Base-by-base conservation (phyloP, 2,113 vertebrate genomes). In the Festucalex cinctus region DNA sequence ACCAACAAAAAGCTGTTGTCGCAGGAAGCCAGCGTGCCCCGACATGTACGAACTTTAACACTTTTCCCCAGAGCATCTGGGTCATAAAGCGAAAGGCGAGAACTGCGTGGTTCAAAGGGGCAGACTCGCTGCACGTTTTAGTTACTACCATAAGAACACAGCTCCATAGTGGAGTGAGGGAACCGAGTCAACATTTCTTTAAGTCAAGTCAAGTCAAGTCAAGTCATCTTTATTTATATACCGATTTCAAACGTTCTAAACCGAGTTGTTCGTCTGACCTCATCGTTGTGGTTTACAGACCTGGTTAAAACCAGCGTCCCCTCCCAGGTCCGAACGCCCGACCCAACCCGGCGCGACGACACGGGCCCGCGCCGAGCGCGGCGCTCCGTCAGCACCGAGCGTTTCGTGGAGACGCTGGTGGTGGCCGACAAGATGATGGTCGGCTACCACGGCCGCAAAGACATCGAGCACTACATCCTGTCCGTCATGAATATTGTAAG, bases 401-500 rank as follows among this genome's bases (percentile, higher is more conserved):
- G 95, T 70, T 99, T 97, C 77, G 96, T 99, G 84, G 97, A 99
- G 90, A 99, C 96, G 0, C 83, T 99, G 20, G 96, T 99, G 76
- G 97, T 99, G 43, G 96, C 97, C 9, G 97, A 99, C 88, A 99
- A 97, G 92, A 99, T 99, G 97, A 99, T 99, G 96, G 96, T 98
- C 68, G 95, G 95, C 77, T 99, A 99, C 89, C 97, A 99, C 74
- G 97, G 97, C 59, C 95, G 97, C 86, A 98, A 97, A 91, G 97
- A 99, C 88, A 98, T 99, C 69, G 96, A 99, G 57, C 95, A 97
- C 92, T 99, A 99, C 90, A 93, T 99, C 91, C 81, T 99, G 89
- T 98, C 96, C 59, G 96, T 99, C 81, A 99, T 99, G 97, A 99
- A 99, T 93, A 99, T 99, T 98, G 97, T 99, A 99, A 98, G 97